Base-by-base conservation (phyloP, 2,113 vertebrate genomes). In the Stictonetta naevosa region DNA sequence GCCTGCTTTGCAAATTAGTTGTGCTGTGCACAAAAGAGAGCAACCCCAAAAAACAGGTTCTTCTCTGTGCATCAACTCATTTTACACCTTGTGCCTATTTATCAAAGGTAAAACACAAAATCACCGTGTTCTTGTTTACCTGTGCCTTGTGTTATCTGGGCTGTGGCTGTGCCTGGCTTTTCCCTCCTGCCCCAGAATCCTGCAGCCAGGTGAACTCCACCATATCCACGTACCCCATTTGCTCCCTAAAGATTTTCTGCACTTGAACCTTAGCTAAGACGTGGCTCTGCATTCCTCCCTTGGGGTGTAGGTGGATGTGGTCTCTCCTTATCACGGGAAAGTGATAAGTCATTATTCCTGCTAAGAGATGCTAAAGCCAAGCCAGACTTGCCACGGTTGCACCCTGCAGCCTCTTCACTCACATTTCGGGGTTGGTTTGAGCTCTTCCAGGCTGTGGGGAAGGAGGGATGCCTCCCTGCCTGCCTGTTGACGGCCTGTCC, bases 391-490 rank as follows among this genome's bases (percentile, higher is more conserved):
- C 11, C 8, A 4, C 52, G n/a, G 36, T 31, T 48, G 33, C 10
- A 20, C 29, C 29, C 53, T n/a, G 28, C 33, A 83, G 68, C 22
- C 21, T 26, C 81, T 34, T 71, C 60, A 1, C 29, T 9, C 25
- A 15, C 42, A 11, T 88, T 88, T 88, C 48, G 46, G 46, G 1
- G 8, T 50, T 59, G 80, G 5, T 71, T 69, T 1, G 6, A 83
- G 31, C 40, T 56, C 15, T 4, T 66, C 20, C 17, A 3, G 0
- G 0, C 64, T 38, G n/a, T 19, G 52, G 68, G 29, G 23, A 66
- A 60, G 2, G 58, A 13, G 42, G 36, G 73, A 31, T 38, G 23
- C 42, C 42, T 16, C 15, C 63, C 64, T 40, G 11, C 46, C 38
- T 55, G 31, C n/a, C 36, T 5, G 4, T 3, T 11, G 7, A 46